Evolutionary conservation across 1,140 invertebrate species (phyloP).

Genomic region (Leptestheria dahalacensis): DNA sequence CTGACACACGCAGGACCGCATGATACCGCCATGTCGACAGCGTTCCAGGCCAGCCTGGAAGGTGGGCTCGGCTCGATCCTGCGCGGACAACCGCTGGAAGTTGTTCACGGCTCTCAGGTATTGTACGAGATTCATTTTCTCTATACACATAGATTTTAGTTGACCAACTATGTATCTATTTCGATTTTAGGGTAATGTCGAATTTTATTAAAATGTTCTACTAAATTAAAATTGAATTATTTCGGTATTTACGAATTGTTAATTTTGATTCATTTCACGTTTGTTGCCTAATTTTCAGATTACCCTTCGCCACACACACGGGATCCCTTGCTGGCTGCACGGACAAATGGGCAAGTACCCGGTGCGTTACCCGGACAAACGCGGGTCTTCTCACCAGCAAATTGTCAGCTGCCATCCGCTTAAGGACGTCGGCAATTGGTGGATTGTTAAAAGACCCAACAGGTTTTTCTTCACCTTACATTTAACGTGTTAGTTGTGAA

Average conservation of each 20-base stretch:
- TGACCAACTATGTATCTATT: too few relatives aligned
- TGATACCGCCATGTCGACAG: conserved; percentile 91
- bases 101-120: conserved; percentile 79
- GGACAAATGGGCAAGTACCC: conserved; percentile 86
- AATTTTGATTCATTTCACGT: background rate
- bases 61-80: conserved; percentile 89
- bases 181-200: too few relatives aligned
- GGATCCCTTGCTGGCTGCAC: conserved; percentile 87
- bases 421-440: conserved; percentile 98
- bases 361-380: conserved; percentile 68
- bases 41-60: conserved; percentile 89
- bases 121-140: too few relatives aligned
- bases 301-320: conserved; percentile 66
- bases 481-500: background rate
- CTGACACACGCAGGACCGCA: conserved; percentile 84
- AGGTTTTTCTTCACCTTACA: conserved; percentile 25
- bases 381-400: conserved; percentile 92
- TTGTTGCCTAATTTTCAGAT: conserved; percentile 34
- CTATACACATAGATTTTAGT: too few relatives aligned
- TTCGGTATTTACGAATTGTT: background rate
- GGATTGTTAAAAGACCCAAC: conserved; percentile 83
- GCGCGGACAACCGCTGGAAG: conserved; percentile 74
- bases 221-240: too few relatives aligned
- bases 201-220: background rate
- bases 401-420: conserved; percentile 96